phyloP scores from a whole-genome alignment of 2,113 vertebrate species.

The Macrotus californicus region DNA sequence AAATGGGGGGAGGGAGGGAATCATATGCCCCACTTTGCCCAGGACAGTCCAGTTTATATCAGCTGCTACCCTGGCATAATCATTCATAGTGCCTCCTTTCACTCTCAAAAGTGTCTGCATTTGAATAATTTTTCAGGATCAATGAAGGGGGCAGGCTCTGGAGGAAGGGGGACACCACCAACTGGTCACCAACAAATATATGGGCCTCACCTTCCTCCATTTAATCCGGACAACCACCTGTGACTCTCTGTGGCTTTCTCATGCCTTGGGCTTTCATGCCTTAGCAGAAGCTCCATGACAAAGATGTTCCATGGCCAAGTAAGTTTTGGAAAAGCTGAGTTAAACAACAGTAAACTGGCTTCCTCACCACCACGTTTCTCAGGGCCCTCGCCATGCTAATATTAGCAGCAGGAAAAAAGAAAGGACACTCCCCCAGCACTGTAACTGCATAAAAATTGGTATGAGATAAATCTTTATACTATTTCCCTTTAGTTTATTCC shows the following conservation, averaged over 20 bases:
- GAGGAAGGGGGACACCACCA: background rate
- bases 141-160: background rate
- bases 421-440: background rate
- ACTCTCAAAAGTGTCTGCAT: background rate
- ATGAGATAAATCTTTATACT: background rate
- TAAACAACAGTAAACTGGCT: background rate
- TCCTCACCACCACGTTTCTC: background rate
- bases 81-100: background rate
- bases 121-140: background rate
- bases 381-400: background rate
- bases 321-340: background rate
- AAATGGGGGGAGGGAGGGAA: background rate
- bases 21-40: background rate
- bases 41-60: background rate
- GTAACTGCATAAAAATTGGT: background rate
- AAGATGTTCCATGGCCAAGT: background rate
- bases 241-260: background rate
- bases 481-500: background rate
- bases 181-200: background rate
- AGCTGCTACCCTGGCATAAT: rapidly evolving
- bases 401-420: background rate
- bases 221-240: background rate
- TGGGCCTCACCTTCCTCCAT: background rate
- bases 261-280: background rate
- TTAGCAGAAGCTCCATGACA: background rate